Conservation (phyloP, 2,888 invertebrate genomes). For the Sericinus montela region DNA sequence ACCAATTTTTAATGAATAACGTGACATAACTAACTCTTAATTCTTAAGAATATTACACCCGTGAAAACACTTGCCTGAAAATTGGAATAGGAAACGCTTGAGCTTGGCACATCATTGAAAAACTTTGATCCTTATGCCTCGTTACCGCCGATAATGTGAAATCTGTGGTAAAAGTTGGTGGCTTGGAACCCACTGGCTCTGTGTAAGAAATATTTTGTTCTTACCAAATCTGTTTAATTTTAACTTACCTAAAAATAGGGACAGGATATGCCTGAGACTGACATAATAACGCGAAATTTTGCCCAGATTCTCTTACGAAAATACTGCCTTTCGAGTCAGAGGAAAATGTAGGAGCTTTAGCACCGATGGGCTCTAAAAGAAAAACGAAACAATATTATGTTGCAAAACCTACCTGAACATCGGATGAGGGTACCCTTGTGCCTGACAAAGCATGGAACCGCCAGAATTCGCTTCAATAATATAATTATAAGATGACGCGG, state of each 20-base stretch:
- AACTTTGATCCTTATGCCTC: constrained; percentile 74
- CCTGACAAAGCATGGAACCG: constrained; percentile 76
- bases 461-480: constrained; percentile 54
- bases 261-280: constrained; percentile 82
- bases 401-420: constrained; percentile 80
- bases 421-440: constrained; percentile 82
- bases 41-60: not conserved
- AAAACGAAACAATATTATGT: constrained; percentile 22
- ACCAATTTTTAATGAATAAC: no score
- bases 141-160: constrained; percentile 80
- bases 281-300: constrained; percentile 81
- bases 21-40: no score
- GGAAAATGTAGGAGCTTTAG: constrained; percentile 81
- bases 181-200: constrained; percentile 82
- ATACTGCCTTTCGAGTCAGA: constrained; percentile 82
- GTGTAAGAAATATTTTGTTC: constrained; percentile 33
- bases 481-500: constrained; percentile 73
- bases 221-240: constrained; percentile 21
- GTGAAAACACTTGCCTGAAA: constrained; percentile 81
- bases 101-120: constrained; percentile 84
- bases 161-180: constrained; percentile 80
- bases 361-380: constrained; percentile 80
- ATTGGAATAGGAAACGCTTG: constrained; percentile 84
- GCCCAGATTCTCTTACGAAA: constrained; percentile 77
- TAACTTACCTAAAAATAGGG: constrained; percentile 82